Conservation (phyloP, 2,888 invertebrate species). For the Athetis lepigone region DNA sequence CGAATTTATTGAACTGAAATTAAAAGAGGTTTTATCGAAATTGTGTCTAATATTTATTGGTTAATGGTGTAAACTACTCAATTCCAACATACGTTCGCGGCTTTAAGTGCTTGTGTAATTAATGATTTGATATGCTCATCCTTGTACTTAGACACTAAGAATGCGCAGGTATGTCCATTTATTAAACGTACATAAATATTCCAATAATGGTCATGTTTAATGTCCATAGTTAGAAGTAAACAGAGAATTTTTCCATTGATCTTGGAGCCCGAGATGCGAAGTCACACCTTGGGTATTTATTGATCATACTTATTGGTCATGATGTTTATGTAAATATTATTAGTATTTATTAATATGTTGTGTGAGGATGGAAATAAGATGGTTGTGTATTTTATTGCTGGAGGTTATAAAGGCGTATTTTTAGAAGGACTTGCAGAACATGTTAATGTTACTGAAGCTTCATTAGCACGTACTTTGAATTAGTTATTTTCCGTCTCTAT, state of each 20-base stretch:
- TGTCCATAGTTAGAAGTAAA: neutral
- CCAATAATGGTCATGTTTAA: conserved; percentile 14
- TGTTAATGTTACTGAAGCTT: neutral
- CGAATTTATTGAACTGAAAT: no score
- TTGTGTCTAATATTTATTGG: no score
- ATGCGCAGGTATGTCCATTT: conserved; percentile 1
- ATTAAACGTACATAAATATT: conserved; percentile 26
- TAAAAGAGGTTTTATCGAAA: no score
- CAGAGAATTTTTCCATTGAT: conserved; percentile 48
- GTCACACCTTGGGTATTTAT: conserved; percentile 47
- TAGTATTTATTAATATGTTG: conserved; percentile 22
- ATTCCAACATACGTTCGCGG: neutral
- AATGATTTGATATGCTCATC: conserved; percentile 20
- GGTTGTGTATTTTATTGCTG: neutral
- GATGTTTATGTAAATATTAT: conserved; percentile 45
- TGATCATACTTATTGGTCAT: conserved; percentile 41
- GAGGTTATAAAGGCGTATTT: conserved; percentile 6
- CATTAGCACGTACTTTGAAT: neutral
- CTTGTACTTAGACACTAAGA: conserved; percentile 6
- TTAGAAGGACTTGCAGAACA: neutral
- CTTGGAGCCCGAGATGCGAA: conserved; percentile 19
- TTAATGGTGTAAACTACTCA: no score
- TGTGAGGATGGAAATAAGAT: conserved; percentile 25
- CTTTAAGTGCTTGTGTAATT: conserved; percentile 21
- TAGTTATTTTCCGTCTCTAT: no score